These are phyloP conservation scores for Digitonthophagus gazella DNA, from an alignment of 2,888 invertebrate species.

Conservation along the genomic window DNA sequence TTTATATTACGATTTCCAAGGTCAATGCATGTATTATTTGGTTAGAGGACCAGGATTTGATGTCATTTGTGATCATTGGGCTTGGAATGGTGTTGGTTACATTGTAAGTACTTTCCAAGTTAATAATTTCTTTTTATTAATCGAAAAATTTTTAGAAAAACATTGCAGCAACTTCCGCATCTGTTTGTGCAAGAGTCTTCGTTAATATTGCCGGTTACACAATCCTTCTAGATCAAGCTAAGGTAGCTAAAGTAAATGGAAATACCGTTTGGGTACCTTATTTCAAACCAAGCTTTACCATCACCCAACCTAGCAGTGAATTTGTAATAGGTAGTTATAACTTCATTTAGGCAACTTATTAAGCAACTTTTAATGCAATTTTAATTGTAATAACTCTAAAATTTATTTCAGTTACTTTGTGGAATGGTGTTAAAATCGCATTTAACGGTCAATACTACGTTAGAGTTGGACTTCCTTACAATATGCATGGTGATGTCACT, in stretches of 20 bases:
- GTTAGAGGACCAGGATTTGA: constrained; percentile 13
- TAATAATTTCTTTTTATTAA: no score
- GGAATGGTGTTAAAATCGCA: constrained; percentile 10
- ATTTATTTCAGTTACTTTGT: constrained; percentile 9
- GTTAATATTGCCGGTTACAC: constrained; percentile 5
- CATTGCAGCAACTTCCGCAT: neutral
- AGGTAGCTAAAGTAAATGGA: constrained; percentile 9
- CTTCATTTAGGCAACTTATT: no score
- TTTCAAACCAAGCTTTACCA: neutral
- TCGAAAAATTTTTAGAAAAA: neutral
- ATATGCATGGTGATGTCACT: constrained; percentile 4
- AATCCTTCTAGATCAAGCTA: constrained; percentile 5
- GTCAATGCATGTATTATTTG: constrained; percentile 20
- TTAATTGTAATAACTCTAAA: no score
- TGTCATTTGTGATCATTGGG: constrained; percentile 16
- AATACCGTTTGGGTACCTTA: constrained; percentile 7
- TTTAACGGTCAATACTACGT: constrained; percentile 13
- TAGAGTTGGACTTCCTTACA: constrained; percentile 2
- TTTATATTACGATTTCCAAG: constrained; percentile 20
- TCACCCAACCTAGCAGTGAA: constrained; percentile 53
- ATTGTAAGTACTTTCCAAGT: constrained; percentile 11
- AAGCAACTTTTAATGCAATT: no score
- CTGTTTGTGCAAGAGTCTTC: constrained; percentile 2
- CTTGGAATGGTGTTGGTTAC: neutral
- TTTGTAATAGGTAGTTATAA: neutral